These are phyloP conservation scores for Danio albolineatus DNA, from an alignment of 2,797 vertebrate species.

Conservation along the genomic window DNA sequence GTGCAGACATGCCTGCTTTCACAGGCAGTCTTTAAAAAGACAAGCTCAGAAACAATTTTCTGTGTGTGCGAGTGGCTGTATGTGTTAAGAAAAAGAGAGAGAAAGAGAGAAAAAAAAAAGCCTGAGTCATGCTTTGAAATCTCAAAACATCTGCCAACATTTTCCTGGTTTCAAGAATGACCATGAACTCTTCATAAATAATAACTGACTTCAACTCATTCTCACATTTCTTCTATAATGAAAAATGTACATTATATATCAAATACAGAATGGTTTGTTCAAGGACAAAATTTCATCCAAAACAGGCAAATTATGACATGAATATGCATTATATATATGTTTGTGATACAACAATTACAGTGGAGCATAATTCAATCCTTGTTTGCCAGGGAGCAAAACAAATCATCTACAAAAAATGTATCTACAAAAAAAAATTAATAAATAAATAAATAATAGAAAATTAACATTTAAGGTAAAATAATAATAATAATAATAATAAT, in stretches of 20 bases:
- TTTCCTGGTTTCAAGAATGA: conserved; percentile 15
- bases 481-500: no score
- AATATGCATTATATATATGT: no score
- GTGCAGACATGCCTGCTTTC: conserved; percentile 37
- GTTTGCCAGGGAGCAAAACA: no score
- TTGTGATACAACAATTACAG: neutral
- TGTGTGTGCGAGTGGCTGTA: conserved; percentile 45
- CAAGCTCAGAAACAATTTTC: conserved; percentile 11
- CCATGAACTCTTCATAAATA: conserved; percentile 42
- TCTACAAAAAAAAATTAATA: no score
- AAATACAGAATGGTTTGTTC: neutral
- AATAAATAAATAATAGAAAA: no score
- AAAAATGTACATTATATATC: neutral
- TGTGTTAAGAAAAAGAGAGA: neutral
- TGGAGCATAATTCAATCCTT: no score
- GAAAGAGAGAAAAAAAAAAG: neutral
- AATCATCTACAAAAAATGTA: no score
- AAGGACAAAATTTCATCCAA: neutral
- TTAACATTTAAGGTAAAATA: no score
- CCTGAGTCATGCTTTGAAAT: conserved; percentile 47
- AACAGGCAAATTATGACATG: no score
- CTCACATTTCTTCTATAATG: neutral
- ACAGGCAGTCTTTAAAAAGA: conserved; percentile 30
- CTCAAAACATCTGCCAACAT: conserved; percentile 44
- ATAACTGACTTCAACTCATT: conserved; percentile 17